phyloP scores from a whole-genome alignment of 2,113 vertebrate species.

The Cyanistes caeruleus region DNA sequence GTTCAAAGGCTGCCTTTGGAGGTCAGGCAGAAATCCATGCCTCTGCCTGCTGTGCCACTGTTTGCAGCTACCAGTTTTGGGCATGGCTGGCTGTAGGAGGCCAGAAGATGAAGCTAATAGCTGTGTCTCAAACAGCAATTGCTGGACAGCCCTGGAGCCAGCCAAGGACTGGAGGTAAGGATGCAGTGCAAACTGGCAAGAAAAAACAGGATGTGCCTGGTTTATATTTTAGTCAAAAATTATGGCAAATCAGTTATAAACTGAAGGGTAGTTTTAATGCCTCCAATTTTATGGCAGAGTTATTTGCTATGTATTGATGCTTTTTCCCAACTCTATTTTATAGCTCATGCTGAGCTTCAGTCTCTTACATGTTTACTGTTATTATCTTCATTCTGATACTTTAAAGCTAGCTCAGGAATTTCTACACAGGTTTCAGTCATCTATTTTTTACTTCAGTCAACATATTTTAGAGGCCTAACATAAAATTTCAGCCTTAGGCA shows the following conservation, averaged over 20 bases:
- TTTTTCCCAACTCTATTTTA: neutral
- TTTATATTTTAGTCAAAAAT: neutral
- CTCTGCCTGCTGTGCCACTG: neutral
- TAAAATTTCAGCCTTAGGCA: neutral
- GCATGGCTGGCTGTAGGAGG: neutral
- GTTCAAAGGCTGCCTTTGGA: neutral
- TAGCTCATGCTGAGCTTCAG: neutral
- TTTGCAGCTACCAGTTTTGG: neutral
- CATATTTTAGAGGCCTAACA: neutral
- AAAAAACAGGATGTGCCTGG: too few species aligned
- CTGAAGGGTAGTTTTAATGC: neutral
- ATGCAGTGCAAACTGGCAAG: neutral
- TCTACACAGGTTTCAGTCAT: neutral
- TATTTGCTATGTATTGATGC: neutral
- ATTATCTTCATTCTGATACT: neutral
- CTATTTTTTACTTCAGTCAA: neutral
- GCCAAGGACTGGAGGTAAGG: neutral
- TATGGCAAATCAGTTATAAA: neutral
- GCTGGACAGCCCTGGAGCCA: fast-evolving
- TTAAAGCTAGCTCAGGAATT: neutral
- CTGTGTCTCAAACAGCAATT: fast-evolving
- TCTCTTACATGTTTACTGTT: neutral
- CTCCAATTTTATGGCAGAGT: neutral
- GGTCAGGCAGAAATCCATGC: neutral
- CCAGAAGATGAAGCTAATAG: too few species aligned